Evolutionary conservation across 1,140 invertebrate species (phyloP), one percentile per base, ranked within the genome.

Genomic region (Dinothrombium tinctorium): DNA sequence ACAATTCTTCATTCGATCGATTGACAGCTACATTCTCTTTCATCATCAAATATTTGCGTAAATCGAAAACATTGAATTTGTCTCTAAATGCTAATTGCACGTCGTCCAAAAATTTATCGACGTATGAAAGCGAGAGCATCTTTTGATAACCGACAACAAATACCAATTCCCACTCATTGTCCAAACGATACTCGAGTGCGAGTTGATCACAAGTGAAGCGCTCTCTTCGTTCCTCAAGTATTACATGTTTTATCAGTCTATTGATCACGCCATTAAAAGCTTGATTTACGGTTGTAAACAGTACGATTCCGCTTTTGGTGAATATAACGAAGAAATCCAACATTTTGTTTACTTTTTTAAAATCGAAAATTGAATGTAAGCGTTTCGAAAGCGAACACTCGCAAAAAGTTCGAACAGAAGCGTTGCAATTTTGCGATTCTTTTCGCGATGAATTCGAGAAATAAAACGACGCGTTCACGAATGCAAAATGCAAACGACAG

Each of bases 311-410:
- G 47, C 92, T 89, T 67, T 96, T 98, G 54, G 82, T 92, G 60
- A 99, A 98, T 62, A 98, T 94, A 37, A 86, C 82, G 65, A 99
- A 96, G 61, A 98, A 72, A 64, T 99, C 92, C 56, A 99, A 78
- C 94, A 99, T 99, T 14, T 33, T 33, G 15, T 14, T 8, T 28
- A 9, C n/a, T 28, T 28, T 8, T 28, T 8, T 28, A 7, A 7
- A 28, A 28, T 28, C 26, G n/a, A 28, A 8, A 28, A 28, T n/a
- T n/a, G n/a, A n/a, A 28, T 8, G 26, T 8, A 28, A 8, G n/a
- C 26, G n/a, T 8, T 28, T 28, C 7, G 7, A 7, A 8, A 28
- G 26, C 7, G 7, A 8, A 28, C 26, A 28, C 7, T 28, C n/a
- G n/a, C 7, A 28, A n/a, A 28, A 28, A 28, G 26, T 8, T 7